Percentiles rank a stretch among this genome's conserved stretches.
These are phyloP conservation scores for Gorsachius magnificus DNA, from an alignment of 2,797 vertebrate species.

Conservation along the genomic window DNA sequence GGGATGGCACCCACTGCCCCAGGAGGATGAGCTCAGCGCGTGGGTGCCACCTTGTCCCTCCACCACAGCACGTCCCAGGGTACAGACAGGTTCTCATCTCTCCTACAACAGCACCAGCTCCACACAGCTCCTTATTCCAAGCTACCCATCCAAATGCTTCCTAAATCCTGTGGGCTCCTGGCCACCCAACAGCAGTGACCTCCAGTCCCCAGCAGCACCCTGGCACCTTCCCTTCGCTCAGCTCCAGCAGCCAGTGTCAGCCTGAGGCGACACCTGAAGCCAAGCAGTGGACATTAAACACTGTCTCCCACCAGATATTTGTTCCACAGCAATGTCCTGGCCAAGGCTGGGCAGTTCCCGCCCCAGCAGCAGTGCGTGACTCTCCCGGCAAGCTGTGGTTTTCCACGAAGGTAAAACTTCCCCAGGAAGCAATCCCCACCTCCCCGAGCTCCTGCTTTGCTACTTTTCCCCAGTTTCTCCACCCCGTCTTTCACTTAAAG, in stretches of 20 bases:
- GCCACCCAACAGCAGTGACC: neutral
- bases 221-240: neutral
- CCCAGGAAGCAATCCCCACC: neutral
- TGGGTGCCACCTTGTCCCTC: neutral
- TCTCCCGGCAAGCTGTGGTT: neutral
- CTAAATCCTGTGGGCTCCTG: neutral
- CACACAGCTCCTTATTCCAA: neutral
- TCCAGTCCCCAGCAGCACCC: neutral
- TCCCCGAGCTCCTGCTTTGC: neutral
- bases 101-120: neutral
- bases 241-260: neutral
- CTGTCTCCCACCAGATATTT: neutral
- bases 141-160: neutral
- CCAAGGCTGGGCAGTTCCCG: neutral
- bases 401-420: neutral
- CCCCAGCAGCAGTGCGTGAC: neutral
- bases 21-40: neutral
- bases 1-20: neutral
- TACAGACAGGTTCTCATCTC: neutral
- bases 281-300: neutral
- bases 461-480: neutral
- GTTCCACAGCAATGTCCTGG: neutral
- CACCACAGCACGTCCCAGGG: neutral
- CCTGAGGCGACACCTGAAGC: neutral
- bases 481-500: neutral